A percentile compares a stretch with the other conserved stretches of the same genome.
These are phyloP conservation scores for Luehdorfia chinensis DNA, from an alignment of 1,140 invertebrate species.

Conservation along the genomic window DNA sequence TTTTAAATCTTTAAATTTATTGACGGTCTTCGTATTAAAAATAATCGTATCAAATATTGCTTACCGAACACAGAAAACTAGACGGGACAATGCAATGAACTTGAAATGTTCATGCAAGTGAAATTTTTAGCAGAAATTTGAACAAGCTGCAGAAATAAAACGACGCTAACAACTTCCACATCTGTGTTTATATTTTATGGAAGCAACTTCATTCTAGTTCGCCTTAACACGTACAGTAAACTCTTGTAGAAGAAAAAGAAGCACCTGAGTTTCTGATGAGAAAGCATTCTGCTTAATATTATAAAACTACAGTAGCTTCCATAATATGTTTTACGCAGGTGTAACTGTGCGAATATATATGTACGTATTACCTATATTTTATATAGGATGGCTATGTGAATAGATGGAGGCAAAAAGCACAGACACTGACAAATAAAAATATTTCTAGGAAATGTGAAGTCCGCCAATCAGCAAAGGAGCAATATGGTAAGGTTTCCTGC, in stretches of 20 bases:
- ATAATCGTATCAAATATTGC: too few species aligned
- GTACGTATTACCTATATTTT: too few species aligned
- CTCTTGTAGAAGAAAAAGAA: constrained; percentile 14
- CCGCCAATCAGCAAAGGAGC: too few species aligned
- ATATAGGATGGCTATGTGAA: too few species aligned
- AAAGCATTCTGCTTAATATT: constrained; percentile 12
- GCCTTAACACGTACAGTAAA: constrained; percentile 13
- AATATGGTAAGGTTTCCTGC: too few species aligned
- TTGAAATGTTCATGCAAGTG: constrained; percentile 6
- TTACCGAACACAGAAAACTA: too few species aligned
- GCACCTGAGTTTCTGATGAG: constrained; percentile 11
- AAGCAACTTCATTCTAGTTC: constrained; percentile 14
- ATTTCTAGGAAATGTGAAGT: too few species aligned
- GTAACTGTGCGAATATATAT: too few species aligned
- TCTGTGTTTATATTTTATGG: constrained; percentile 14
- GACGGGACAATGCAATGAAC: constrained; percentile 2
- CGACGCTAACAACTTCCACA: constrained; percentile 2
- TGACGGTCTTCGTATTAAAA: too few species aligned
- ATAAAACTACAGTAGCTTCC: not conserved
- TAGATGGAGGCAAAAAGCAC: too few species aligned
- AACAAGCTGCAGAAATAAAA: constrained; percentile 11
- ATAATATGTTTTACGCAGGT: not conserved
- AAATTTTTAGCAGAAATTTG: constrained; percentile 12
- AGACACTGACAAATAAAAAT: too few species aligned
- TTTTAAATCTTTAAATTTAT: too few species aligned